phyloP scores from a whole-genome alignment of 2,888 invertebrate species.

The Rhagonycha lutea region DNA sequence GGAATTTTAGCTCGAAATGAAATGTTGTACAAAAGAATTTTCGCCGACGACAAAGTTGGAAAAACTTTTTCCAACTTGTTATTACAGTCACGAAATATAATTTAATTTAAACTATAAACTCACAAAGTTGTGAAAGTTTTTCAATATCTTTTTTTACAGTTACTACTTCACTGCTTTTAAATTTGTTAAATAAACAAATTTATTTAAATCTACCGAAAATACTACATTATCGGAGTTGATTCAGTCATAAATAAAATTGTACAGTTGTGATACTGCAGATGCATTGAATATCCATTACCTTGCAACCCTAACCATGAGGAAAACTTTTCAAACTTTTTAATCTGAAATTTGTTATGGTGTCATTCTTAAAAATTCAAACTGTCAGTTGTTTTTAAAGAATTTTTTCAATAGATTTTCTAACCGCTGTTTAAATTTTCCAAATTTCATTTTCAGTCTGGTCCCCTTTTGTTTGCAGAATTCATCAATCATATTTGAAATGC shows the following conservation, averaged over 20 bases:
- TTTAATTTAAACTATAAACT: constrained; percentile 1
- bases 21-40: neutral
- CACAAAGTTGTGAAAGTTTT: neutral
- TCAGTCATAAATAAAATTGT: neutral
- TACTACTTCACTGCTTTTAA: neutral
- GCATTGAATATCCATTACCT: neutral
- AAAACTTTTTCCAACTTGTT: neutral
- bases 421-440: neutral
- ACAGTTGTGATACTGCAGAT: neutral
- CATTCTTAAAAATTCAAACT: too few species aligned
- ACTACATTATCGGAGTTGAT: neutral
- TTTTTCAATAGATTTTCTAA: too few species aligned
- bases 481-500: neutral
- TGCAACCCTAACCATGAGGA: neutral
- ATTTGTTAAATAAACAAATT: neutral
- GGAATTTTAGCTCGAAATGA: neutral
- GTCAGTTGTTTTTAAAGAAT: too few species aligned
- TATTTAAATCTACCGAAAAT: neutral
- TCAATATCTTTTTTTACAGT: neutral
- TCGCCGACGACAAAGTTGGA: neutral
- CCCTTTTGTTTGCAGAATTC: neutral
- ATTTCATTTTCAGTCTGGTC: neutral
- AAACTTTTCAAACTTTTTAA: too few species aligned
- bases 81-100: neutral
- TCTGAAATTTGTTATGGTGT: neutral